These are phyloP conservation scores for Copidosoma aretas DNA, from an alignment of 2,888 invertebrate genomes.

Conservation along the genomic window DNA sequence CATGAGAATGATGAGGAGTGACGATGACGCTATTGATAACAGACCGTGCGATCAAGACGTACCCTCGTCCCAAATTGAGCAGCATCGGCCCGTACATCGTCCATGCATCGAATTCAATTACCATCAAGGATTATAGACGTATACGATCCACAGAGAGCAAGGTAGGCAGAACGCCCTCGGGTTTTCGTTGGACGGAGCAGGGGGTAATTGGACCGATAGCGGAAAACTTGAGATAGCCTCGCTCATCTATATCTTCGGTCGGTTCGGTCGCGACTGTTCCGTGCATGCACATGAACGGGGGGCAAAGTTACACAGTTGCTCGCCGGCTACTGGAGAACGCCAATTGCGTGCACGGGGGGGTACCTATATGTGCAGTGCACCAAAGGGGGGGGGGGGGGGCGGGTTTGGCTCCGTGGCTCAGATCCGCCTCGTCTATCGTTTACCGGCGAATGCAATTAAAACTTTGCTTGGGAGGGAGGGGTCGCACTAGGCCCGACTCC, in stretches of 20 bases:
- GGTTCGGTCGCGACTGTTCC: constrained; percentile 44
- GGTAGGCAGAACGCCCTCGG: too few species aligned
- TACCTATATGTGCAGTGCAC: background rate
- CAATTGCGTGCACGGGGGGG: background rate
- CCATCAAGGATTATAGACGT: too few species aligned
- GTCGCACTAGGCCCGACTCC: constrained; percentile 13
- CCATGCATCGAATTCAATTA: too few species aligned
- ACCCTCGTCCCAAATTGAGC: too few species aligned
- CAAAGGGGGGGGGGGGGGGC: constrained; percentile 1
- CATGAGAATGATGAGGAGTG: too few species aligned
- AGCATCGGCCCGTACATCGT: too few species aligned
- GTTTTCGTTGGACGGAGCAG: background rate
- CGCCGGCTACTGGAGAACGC: background rate
- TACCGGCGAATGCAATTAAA: constrained; percentile 35
- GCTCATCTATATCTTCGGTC: too few species aligned
- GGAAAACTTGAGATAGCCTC: constrained; percentile 51
- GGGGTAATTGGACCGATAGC: constrained; percentile 55
- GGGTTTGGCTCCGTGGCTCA: constrained; percentile 19
- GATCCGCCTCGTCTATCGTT: background rate
- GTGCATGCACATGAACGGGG: constrained; percentile 9
- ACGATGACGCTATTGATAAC: too few species aligned
- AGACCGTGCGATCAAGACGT: too few species aligned
- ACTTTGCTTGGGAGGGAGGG: constrained; percentile 26
- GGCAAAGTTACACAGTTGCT: constrained; percentile 25
- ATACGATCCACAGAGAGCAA: too few species aligned